Base-by-base conservation (phyloP, 2,797 vertebrate genomes). In the Ctenopoma multispine region DNA sequence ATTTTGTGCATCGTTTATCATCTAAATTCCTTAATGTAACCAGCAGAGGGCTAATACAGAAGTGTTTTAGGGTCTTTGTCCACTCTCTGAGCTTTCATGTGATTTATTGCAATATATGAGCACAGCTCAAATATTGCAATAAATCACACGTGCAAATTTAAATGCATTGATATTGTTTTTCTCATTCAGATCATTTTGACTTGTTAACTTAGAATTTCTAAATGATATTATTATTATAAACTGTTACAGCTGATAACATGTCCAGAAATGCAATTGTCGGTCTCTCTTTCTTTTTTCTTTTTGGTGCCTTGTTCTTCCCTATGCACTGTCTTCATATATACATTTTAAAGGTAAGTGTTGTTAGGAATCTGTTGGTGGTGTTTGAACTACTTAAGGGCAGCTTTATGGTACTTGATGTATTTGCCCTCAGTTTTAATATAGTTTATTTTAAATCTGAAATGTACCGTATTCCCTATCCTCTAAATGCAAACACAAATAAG, bases 341-440 rank as follows among this genome's bases (percentile, higher is more conserved):
- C 41, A 27, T 72, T 74, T 57, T 72, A 63, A 87, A 95, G 93
- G 94, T 94, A 91, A 93, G 92, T 53, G 34, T 31, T 68, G 44
- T 72, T 46, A 53, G 56, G 18, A 54, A 1, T 46, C 48, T 38
- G n/a, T 27, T 48, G 27, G 27, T 13, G 0, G 7, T 55, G 4
- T 59, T 74, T 61, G 20, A 68, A 75, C 49, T 41, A 6, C 44
- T 63, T 59, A 36, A 17, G 40, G 13, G 40, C 17, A 15, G 12
- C 14, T 15, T 15, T 6, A 65, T 23, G 54, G 44, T 41, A 15
- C 66, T 31, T 56, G 36, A 38, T 55, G 46, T 60, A 58, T 36
- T 75, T 57, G 7, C 59, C 18, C 14, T 40, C 0, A 0, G 2
- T 46, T 36, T 60, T 36, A 40, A 20, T 13, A 5, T 23, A 1